Evolutionary conservation across 2,888 invertebrate genomes (phyloP), one percentile per base, ranked within the genome.

Genomic region (Blastobasis lacticolella): DNA sequence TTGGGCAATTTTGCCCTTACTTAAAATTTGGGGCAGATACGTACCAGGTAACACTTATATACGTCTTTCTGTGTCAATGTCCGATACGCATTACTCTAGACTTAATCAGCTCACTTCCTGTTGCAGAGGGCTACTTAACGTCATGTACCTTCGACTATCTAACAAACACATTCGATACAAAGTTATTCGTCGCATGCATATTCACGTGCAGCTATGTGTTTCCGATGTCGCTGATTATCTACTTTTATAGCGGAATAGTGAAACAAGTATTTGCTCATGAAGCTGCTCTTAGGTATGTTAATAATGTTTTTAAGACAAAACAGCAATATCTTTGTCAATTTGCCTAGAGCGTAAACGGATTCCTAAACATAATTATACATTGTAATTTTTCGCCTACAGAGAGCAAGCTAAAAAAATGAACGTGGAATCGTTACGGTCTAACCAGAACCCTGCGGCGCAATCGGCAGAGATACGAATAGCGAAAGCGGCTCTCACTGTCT

Each of bases 241-340:
- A 93, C 75, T 96, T 94, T 80, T 96, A 96, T 78, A 94, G 94
- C 55, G 94, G 95, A 67, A 94, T 96, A 57, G 94, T 95, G n/a
- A 92, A 91, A 49, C 95, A 95, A 73, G 95, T 96, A n/a, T 92
- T 95, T 58, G 92, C 91, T 48, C 96, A 96, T 62, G 96, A 96
- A 75, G 95, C 95, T 64, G 93, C 95, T 45, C 86, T 96, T 36
- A 91, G 92, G 67, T 87, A 69, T 53, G 9, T 48, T 6, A 0
- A 4, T 3, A 40, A 40, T 40, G 4, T 8, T 8, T 40, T 40
- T 40, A 1, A 40, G 6, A 23, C 4, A 23, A 38, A 1, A n/a
- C 45, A 44, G 2, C n/a, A 10, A 8, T 40, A 8, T n/a, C 10
- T 6, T 44, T 44, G 44, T 44, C 9, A 8, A 8, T 4, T 38